Evolutionary conservation across 2,113 vertebrate species (phyloP), one percentile per base, ranked within the genome.

Genomic region (Trogon melanurus): DNA sequence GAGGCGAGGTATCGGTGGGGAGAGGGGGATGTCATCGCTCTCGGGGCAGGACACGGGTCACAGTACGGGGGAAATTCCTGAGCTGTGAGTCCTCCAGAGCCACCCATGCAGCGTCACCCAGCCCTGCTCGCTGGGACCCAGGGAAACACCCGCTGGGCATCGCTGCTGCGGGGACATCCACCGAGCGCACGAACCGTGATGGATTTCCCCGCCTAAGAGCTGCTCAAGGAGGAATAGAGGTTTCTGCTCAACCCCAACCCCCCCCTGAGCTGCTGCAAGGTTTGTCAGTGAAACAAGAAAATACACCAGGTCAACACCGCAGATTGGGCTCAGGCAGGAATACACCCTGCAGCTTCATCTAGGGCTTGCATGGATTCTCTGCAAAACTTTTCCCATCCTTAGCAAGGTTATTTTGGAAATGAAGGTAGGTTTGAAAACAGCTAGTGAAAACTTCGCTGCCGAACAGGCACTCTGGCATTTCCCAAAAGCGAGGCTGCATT

Each of bases 111-210:
- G 74, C 47, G 9, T 74, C 44, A 4, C 62, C 69, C 86, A 65
- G 54, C 62, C 20, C 38, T 4, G 22, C 79, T 62, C 4, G 0
- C 21, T 66, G 65, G 27, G 3, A 64, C 51, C 60, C 4, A 3
- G 38, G 34, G 21, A 7, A 60, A 25, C 1, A 0, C 36, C 61
- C 16, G 0, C 56, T 2, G 22, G 47, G 41, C 61, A 53, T n/a
- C 4, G 0, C 23, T n/a, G 41, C 69, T 41, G 47, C 34, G 5
- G 12, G 51, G 56, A 47, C 7, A 76, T 10, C 44, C 69, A 6
- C 51, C 29, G 47, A 62, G 16, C 70, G 14, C 36, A 6, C 0
- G 6, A 50, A 13, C 8, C 0, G 0, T 1, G 41, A 30, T 7
- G 69, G 72, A 45, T 83, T 89, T 70, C 50, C 72, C 54, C 62